Percentiles rank a stretch among this genome's conserved stretches.
Conservation (phyloP, 2,888 invertebrate genomes). For the Branchellion lobata region DNA sequence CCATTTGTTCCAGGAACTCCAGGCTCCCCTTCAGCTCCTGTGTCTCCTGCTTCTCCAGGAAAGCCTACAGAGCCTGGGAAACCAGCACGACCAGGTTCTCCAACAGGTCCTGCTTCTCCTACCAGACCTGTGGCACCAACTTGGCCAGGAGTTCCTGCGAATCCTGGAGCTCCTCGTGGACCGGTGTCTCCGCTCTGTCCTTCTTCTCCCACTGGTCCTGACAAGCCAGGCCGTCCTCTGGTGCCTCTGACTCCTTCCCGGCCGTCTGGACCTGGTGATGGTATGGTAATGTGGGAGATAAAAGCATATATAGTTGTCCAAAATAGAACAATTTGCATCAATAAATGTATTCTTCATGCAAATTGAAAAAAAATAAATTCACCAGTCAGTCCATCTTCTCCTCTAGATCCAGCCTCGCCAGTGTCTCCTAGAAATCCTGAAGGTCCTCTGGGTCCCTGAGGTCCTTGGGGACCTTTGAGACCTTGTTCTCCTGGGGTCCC, state of each 20-base stretch:
- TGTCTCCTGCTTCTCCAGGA: constrained; percentile 7
- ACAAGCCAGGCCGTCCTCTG: neutral
- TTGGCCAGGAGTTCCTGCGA: constrained; percentile 17
- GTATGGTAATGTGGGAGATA: neutral
- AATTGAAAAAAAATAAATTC: too few relatives aligned
- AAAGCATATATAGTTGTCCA: too few relatives aligned
- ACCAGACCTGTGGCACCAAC: constrained; percentile 33
- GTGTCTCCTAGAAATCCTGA: constrained; percentile 23
- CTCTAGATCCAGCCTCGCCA: constrained; percentile 29
- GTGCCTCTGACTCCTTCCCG: constrained; percentile 41
- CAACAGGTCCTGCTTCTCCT: constrained; percentile 10
- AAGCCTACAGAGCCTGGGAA: neutral
- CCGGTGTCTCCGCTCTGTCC: constrained; percentile 18
- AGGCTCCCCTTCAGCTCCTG: constrained; percentile 11
- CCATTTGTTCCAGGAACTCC: neutral
- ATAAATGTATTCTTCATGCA: too few relatives aligned
- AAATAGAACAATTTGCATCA: too few relatives aligned
- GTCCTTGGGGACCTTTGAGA: constrained; percentile 40
- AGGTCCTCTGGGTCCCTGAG: constrained; percentile 24
- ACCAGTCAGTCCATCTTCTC: constrained; percentile 14
- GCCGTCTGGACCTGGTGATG: constrained; percentile 46
- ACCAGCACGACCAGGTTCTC: constrained; percentile 12
- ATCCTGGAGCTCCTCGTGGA: constrained; percentile 32
- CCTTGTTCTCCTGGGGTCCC: constrained; percentile 50
- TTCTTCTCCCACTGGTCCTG: constrained; percentile 28